A percentile compares a stretch with the other conserved stretches of the same genome.
phyloP scores from a whole-genome alignment of 2,113 vertebrate genomes.

The Patagioenas fasciata region DNA sequence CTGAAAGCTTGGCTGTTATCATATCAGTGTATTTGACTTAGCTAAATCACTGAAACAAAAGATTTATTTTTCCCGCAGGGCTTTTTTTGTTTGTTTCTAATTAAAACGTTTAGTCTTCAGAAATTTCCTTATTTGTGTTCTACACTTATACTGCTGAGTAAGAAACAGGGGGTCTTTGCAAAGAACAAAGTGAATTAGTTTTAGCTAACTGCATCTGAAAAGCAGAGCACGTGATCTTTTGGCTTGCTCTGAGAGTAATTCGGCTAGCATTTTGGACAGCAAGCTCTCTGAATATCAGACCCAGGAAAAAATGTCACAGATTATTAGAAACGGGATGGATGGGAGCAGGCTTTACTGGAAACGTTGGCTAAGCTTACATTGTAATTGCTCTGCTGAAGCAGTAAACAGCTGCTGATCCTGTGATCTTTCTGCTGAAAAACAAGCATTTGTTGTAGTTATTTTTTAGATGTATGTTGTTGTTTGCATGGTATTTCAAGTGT shows the following conservation, averaged over 20 bases:
- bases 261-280: constrained; percentile 23
- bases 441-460: constrained; percentile 36
- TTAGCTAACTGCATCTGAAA: constrained; percentile 56
- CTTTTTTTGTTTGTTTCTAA: background rate
- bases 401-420: constrained; percentile 65
- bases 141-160: constrained; percentile 24
- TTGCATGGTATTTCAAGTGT: constrained; percentile 40
- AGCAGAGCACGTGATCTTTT: constrained; percentile 34
- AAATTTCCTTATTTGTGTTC: constrained; percentile 1
- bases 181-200: constrained; percentile 21
- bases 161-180: constrained; percentile 43
- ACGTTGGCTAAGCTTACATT: constrained; percentile 1
- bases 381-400: constrained; percentile 40
- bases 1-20: background rate
- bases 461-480: constrained; percentile 47
- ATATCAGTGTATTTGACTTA: background rate
- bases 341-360: constrained; percentile 57
- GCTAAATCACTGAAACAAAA: background rate
- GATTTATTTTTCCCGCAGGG: background rate
- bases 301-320: constrained; percentile 45
- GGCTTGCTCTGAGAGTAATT: background rate
- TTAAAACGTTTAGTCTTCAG: constrained; percentile 39
- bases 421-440: constrained; percentile 55
- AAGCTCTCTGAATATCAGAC: constrained; percentile 23
- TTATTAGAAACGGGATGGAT: constrained; percentile 51